A percentile compares a stretch with the other conserved stretches of the same genome.
These are phyloP conservation scores for Crypturellus undulatus DNA, from an alignment of 2,113 vertebrate species.

Conservation along the genomic window DNA sequence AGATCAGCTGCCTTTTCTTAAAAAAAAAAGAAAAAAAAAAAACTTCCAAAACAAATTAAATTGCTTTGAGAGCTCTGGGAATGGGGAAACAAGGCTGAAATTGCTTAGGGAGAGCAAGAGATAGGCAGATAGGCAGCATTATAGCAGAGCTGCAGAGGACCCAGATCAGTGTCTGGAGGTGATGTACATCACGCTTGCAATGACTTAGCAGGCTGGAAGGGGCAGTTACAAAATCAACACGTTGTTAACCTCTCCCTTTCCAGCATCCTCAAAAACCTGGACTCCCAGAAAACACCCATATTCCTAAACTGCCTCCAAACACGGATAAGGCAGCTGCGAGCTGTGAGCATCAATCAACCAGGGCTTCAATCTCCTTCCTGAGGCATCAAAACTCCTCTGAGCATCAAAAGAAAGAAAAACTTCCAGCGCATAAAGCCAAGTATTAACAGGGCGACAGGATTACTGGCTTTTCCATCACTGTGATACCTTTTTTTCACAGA, in stretches of 20 bases:
- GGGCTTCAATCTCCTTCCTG: background rate
- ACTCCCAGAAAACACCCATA: background rate
- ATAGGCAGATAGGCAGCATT: background rate
- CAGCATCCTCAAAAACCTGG: background rate
- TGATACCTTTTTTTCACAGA: too few relatives aligned
- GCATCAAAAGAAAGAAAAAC: too few relatives aligned
- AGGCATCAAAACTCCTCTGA: background rate
- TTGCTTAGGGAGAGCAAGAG: background rate
- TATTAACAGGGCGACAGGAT: background rate
- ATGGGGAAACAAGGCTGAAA: background rate
- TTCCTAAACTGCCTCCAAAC: background rate
- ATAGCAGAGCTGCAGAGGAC: background rate
- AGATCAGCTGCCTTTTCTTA: slow-evolving; percentile 15
- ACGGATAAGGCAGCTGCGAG: background rate
- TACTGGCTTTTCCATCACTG: background rate
- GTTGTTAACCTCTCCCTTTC: background rate
- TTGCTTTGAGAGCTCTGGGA: background rate
- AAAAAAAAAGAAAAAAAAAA: background rate
- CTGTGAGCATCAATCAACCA: background rate
- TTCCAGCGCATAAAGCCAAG: background rate
- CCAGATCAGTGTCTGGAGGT: background rate
- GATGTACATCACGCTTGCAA: background rate
- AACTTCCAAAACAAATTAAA: background rate
- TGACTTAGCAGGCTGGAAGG: background rate
- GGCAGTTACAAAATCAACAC: background rate